Base-by-base conservation (phyloP, 2,888 invertebrate species). In the Hypsopygia costalis region DNA sequence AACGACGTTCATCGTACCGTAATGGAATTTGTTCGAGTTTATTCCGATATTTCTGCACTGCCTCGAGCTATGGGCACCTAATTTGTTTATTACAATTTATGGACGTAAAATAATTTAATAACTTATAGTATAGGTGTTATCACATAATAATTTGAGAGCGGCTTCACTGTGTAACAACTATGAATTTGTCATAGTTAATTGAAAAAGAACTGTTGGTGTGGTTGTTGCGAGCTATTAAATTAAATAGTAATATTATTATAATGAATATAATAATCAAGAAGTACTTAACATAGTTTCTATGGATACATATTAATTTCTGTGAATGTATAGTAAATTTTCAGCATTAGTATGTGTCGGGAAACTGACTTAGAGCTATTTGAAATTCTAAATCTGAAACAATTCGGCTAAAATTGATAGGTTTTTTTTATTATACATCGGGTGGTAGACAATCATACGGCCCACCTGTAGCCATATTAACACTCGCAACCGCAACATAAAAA, bases 11-110 rank as follows among this genome's bases (percentile, higher is more conserved):
- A 16, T 16, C 4, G 48, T 49, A 52, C 47, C 51, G 49, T 61
- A 71, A 76, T 75, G 69, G 66, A 73, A 69, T 80, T 71, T 67
- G 75, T 69, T 69, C 64, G 62, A 65, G 62, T 75, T 73, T 69
- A 65, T 68, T 63, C 63, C 54, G 61, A 63, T 75, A 77, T 77
- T 77, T 72, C 73, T 60, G 51, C 25, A 25, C 32, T 29, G 55
- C 63, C 56, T 39, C 40, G 3, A 55, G 62, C 58, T 48, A 49
- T 41, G 39, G 41, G 46, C 47, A 51, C 58, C 60, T 69, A 69
- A 69, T 78, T 72, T 68, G 66, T 69, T 69, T 64, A 68, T 63
- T 61, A 67, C 67, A 58, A 69, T 73, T 71, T 73, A 71, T 70
- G 66, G 57, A 66, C 55, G 57, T 67, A 56, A 63, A 46, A 58